Conservation (phyloP, 2,797 vertebrate species). For the Rhynchotus rufescens region DNA sequence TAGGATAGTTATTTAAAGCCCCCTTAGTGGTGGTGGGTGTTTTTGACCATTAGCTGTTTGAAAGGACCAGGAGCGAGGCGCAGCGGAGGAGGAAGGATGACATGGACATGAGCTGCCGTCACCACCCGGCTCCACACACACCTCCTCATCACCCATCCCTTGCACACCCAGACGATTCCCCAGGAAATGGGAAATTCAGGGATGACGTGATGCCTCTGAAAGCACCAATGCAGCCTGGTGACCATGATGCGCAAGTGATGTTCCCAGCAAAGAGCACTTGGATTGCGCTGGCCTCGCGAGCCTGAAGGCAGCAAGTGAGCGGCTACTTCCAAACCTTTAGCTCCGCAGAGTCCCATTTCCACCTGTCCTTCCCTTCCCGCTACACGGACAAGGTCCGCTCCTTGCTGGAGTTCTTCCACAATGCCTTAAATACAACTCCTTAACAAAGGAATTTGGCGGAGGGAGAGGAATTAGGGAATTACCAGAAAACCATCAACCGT, state of each 20-base stretch:
- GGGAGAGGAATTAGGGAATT: constrained; percentile 70
- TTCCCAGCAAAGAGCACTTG: neutral
- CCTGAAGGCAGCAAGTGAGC: neutral
- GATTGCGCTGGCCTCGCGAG: accelerated
- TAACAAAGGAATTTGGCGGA: constrained; percentile 40
- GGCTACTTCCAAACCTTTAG: neutral
- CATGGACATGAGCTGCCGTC: neutral
- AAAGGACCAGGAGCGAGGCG: neutral
- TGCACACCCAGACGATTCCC: neutral
- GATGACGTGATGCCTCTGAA: accelerated
- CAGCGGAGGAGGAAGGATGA: neutral
- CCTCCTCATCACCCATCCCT: neutral
- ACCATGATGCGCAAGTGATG: neutral
- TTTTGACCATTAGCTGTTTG: neutral
- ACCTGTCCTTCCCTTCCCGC: neutral
- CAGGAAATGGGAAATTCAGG: neutral
- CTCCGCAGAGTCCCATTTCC: neutral
- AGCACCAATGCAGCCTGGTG: accelerated
- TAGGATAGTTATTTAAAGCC: neutral
- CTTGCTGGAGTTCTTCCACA: neutral
- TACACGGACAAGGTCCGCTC: neutral
- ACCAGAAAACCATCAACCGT: constrained; percentile 75
- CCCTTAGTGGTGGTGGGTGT: neutral
- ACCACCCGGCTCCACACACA: neutral
- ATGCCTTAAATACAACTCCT: neutral